Percentiles rank a stretch among this genome's conserved stretches.
These are phyloP conservation scores for Agriopis marginaria DNA, from an alignment of 2,888 invertebrate genomes.

Conservation along the genomic window DNA sequence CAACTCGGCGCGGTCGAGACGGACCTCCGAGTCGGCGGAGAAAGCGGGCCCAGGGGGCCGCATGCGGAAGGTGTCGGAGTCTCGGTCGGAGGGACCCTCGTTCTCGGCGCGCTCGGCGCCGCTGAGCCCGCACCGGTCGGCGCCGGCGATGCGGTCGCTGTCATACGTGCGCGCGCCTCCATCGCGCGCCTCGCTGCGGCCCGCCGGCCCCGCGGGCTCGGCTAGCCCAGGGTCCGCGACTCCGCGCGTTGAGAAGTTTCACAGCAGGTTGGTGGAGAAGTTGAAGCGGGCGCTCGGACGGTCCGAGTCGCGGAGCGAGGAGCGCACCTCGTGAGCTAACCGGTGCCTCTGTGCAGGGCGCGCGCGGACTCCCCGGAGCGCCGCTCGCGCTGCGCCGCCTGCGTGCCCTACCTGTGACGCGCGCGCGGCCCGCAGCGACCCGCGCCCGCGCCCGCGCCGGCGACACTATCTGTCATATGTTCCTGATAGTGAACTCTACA, in stretches of 20 bases:
- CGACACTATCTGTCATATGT: constrained; percentile 79
- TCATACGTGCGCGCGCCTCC: constrained; percentile 81
- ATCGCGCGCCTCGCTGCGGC: constrained; percentile 87
- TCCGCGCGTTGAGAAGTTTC: constrained; percentile 89
- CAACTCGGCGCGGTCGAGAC: constrained; percentile 92
- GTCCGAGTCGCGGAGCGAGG: constrained; percentile 79
- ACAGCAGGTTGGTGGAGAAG: constrained; percentile 92
- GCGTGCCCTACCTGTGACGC: constrained; percentile 82
- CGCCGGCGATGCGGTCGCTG: constrained; percentile 88
- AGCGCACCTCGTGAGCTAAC: constrained; percentile 86
- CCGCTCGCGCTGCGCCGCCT: constrained; percentile 76
- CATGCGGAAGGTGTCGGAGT: constrained; percentile 91
- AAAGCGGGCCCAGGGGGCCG: constrained; percentile 73
- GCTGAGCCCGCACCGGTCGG: constrained; percentile 88
- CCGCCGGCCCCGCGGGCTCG: constrained; percentile 87
- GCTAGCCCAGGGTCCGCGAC: constrained; percentile 86
- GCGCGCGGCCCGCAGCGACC: constrained; percentile 45
- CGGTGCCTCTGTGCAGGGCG: constrained; percentile 83
- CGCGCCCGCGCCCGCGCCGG: constrained; percentile 44
- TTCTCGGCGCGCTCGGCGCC: constrained; percentile 74
- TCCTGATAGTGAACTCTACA: constrained; percentile 67
- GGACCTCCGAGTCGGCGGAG: constrained; percentile 90
- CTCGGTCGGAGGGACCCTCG: constrained; percentile 91
- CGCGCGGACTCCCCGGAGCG: constrained; percentile 79
- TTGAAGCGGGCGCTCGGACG: constrained; percentile 90